Evolutionary conservation across 2,113 vertebrate genomes (phyloP), one percentile per base, ranked within the genome.

Genomic region (Anarrhichthys ocellatus): DNA sequence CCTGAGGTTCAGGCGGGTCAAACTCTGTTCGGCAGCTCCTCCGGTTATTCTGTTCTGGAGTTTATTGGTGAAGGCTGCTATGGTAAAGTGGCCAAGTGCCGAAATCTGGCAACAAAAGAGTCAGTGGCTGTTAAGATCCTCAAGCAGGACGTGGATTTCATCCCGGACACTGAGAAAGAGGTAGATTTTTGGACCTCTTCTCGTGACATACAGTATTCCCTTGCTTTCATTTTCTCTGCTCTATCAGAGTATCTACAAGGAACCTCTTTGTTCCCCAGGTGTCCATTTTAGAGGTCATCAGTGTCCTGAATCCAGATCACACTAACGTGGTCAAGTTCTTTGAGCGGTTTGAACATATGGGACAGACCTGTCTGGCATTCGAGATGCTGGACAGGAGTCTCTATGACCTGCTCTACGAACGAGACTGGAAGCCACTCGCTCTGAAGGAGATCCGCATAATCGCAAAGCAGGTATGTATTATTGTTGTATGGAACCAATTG

Each of bases 321-420:
- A 34, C 6, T 9, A 73, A 78, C 3, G 2, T 78, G 24, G 76
- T 74, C 1, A 67, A 68, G 27, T 74, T 84, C 46, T 62, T 69
- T 18, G 70, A 74, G 42, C 2, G 10, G 9, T 84, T 79, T 52
- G 61, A 76, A 1, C 1, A 71, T 20, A 8, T 56, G 46, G 71
- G 58, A 22, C 29, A 38, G 7, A 59, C 27, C 22, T 85, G 72
- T 58, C 65, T 80, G 0, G 58, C 9, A 8, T 66, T 59, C 11
- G 83, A 85, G 18, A 80, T 80, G 72, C 83, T 85, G 59, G 83
- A 84, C 11, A 14, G 8, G 17, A 24, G 4, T 32, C 64, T 81
- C 0, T 68, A 76, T 18, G 29, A 71, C 0, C 36, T 81, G n/a
- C 6, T 80, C 17, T 0, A 5, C 2, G 32, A 63, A 5, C 9